Conservation (phyloP, 2,797 vertebrate species). For the Pipistrellus kuhlii region DNA sequence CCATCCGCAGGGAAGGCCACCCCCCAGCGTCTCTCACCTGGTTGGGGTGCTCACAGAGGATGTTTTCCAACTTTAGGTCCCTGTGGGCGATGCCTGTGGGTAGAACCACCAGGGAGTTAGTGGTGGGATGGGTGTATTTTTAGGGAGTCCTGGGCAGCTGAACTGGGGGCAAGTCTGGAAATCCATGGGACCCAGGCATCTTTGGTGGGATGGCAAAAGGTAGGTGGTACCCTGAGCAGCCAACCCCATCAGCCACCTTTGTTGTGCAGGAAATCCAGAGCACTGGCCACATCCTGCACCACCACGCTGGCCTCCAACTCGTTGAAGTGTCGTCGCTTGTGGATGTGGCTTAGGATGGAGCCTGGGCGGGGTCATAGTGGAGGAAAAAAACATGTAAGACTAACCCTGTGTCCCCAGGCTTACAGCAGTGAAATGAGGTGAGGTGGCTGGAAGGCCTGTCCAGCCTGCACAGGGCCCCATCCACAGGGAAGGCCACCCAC, state of each 20-base stretch:
- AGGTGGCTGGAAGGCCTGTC: too few relatives aligned
- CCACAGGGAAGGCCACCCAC: too few relatives aligned
- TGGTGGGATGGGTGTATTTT: background rate
- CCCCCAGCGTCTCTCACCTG: conserved; percentile 88
- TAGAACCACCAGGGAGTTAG: conserved; percentile 12
- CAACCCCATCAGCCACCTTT: conserved; percentile 90
- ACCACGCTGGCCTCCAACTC: conserved; percentile 97
- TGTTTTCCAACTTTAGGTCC: conserved; percentile 98
- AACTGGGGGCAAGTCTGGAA: background rate
- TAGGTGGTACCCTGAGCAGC: background rate
- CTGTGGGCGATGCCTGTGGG: conserved; percentile 96
- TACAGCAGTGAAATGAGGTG: too few relatives aligned
- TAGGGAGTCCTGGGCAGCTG: background rate
- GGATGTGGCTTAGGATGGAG: conserved; percentile 97
- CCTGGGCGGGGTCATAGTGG: conserved; percentile 85
- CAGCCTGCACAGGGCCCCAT: too few relatives aligned
- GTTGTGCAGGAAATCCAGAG: conserved; percentile 97
- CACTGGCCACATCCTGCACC: conserved; percentile 96
- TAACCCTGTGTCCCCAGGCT: background rate
- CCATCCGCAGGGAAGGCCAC: background rate
- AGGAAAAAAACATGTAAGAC: rapidly evolving
- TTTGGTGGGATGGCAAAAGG: background rate
- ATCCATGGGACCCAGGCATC: background rate
- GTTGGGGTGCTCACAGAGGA: conserved; percentile 95
- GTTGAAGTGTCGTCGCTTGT: conserved; percentile 95